Base-by-base conservation (phyloP, 1,140 invertebrate genomes). In the Magallana gigas region DNA sequence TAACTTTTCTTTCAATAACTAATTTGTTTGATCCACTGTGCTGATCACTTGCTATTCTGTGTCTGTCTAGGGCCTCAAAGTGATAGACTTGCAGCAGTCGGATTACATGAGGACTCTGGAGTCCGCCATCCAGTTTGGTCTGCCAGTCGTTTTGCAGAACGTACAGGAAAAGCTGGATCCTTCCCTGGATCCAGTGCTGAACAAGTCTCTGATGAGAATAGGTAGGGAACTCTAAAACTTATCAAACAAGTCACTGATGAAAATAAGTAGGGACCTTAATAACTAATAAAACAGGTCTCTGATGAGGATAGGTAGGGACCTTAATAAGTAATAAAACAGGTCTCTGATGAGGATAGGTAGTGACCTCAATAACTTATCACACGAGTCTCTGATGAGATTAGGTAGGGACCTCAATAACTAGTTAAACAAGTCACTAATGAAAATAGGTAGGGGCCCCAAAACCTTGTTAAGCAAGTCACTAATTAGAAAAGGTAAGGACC, bases 71-170 rank as follows among this genome's bases (percentile, higher is more conserved):
- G 94, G 95, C n/a, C 94, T 97, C 36, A 95, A 96, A 94, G 95
- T 97, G 4, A 96, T 98, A 64, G 97, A 98, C 95, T 96, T 97
- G 90, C 96, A 97, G 56, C 96, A 97, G 94, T 94, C 95, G 0
- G 96, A 97, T 93, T 98, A 96, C 93, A 96, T 97, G 92, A 96
- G 95, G 86, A 95, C 96, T 56, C 94, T 98, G 87, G 97, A 98
- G 94, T 92, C 93, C 0, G 97, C 98, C 84, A 94, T 95, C 48
- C 93, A 93, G 91, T 92, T 93, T 90, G 95, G 95, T 29, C 59
- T 93, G 86, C 95, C 95, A n/a, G 94, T 95, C 7, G 80, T 95
- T 29, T 90, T 95, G 62, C 94, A 95, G 90, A 95, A 95, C 89
- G 94, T 95, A 0, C 94, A 94, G 89, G 94, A 95, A 88, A 92